phyloP scores from a whole-genome alignment of 2,797 vertebrate species.

The Takifugu ocellatus region DNA sequence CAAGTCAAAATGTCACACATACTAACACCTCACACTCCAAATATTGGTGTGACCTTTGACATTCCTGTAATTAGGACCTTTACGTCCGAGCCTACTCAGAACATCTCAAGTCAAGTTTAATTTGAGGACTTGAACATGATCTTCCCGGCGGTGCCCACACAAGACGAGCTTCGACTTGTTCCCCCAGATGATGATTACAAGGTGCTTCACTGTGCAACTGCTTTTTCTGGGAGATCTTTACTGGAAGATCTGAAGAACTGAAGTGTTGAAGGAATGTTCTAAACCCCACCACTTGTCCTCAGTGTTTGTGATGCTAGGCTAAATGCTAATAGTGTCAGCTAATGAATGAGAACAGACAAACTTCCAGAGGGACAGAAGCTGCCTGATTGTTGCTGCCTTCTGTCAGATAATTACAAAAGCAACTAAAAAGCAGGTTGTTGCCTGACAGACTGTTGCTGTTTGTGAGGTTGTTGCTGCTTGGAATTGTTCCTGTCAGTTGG shows the following conservation, averaged over 20 bases:
- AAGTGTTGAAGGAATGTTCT: slow-evolving; percentile 52
- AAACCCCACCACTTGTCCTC: too few relatives aligned
- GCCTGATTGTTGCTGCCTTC: slow-evolving; percentile 19
- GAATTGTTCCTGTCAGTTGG: too few relatives aligned
- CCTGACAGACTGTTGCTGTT: neutral
- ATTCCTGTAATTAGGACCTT: too few relatives aligned
- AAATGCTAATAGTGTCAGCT: too few relatives aligned
- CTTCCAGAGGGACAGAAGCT: neutral
- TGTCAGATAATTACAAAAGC: slow-evolving; percentile 23
- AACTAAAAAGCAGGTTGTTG: neutral
- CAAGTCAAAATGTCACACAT: too few relatives aligned
- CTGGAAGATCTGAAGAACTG: neutral
- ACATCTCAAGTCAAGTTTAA: slow-evolving; percentile 18
- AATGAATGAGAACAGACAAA: too few relatives aligned
- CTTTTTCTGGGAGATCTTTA: slow-evolving; percentile 44
- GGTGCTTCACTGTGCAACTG: slow-evolving; percentile 33
- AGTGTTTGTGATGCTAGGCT: too few relatives aligned
- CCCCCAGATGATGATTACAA: slow-evolving; percentile 52
- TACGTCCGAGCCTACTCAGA: too few relatives aligned
- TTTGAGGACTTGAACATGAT: slow-evolving; percentile 45
- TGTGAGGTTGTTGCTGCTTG: too few relatives aligned
- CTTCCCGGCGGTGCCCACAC: slow-evolving; percentile 35
- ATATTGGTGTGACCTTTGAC: too few relatives aligned
- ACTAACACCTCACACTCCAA: too few relatives aligned
- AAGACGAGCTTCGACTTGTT: slow-evolving; percentile 50